A percentile compares a stretch with the other conserved stretches of the same genome.
phyloP scores from a whole-genome alignment of 2,797 vertebrate genomes.

The Lates japonicus region DNA sequence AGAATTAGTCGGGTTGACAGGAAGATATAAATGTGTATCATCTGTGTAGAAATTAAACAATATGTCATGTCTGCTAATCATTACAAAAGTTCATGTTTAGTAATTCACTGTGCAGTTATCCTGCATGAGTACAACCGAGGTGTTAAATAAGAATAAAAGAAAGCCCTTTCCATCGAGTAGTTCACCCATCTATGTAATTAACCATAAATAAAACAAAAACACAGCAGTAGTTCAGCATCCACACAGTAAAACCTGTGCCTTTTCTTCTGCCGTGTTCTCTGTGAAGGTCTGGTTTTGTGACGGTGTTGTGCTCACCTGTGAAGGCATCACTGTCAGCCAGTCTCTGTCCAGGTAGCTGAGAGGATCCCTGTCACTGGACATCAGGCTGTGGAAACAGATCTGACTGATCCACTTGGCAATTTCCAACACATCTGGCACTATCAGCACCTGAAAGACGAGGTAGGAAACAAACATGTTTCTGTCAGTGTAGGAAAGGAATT shows the following conservation, averaged over 20 bases:
- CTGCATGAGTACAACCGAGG: neutral
- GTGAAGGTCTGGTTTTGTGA: neutral
- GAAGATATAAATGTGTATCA: no score
- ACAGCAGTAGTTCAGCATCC: neutral
- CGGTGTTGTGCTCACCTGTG: slow-evolving; percentile 85
- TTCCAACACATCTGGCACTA: slow-evolving; percentile 86
- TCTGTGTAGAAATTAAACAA: no score
- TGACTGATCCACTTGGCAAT: slow-evolving; percentile 87
- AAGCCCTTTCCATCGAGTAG: neutral
- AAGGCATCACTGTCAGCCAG: slow-evolving; percentile 89
- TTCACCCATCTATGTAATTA: neutral
- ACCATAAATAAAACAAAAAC: neutral
- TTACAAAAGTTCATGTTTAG: neutral
- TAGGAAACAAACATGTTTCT: neutral
- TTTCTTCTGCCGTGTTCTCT: neutral
- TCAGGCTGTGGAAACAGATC: slow-evolving; percentile 90
- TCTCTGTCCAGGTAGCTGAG: slow-evolving; percentile 89
- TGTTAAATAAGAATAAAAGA: neutral
- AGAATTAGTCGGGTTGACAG: no score
- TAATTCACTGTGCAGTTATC: neutral
- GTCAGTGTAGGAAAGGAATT: neutral
- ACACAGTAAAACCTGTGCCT: neutral
- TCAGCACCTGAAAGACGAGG: slow-evolving; percentile 85
- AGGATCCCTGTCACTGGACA: slow-evolving; percentile 84
- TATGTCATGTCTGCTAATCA: no score